A percentile compares a stretch with the other conserved stretches of the same genome.
phyloP scores from a whole-genome alignment of 2,888 invertebrate genomes.

The Steromphala cineraria region DNA sequence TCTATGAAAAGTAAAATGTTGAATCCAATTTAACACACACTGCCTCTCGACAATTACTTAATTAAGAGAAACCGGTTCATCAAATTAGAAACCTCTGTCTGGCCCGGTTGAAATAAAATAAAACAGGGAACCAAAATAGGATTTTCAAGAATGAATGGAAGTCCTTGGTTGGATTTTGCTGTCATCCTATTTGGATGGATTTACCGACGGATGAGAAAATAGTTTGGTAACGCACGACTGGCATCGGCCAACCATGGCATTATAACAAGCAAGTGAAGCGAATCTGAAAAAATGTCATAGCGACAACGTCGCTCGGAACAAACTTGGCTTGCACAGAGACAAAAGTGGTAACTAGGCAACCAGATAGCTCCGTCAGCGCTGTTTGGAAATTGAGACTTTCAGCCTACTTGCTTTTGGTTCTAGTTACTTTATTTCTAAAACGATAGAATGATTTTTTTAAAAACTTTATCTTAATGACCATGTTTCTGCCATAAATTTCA shows the following conservation, averaged over 20 bases:
- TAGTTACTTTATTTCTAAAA: neutral
- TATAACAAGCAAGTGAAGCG: neutral
- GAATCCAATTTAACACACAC: neutral
- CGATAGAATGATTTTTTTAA: too few relatives aligned
- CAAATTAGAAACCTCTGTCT: neutral
- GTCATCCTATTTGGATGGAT: neutral
- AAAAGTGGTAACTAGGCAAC: slow-evolving; percentile 34
- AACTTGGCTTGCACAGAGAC: slow-evolving; percentile 18
- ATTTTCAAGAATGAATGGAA: neutral
- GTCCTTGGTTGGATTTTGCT: neutral
- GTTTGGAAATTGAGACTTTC: slow-evolving; percentile 23
- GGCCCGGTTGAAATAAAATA: neutral
- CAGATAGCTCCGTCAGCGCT: neutral
- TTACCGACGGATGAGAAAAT: neutral
- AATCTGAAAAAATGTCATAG: slow-evolving; percentile 8
- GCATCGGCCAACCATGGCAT: neutral
- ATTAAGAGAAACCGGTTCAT: neutral
- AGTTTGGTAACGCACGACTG: neutral
- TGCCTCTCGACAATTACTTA: neutral
- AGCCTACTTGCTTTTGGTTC: neutral
- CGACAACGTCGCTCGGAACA: neutral
- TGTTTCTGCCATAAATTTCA: too few relatives aligned
- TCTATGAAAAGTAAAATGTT: neutral
- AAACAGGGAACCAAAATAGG: neutral
- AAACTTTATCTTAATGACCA: too few relatives aligned